Percentiles rank a stretch among this genome's conserved stretches.
These are phyloP conservation scores for Meleagris gallopavo DNA, from an alignment of 2,113 vertebrate species.

Conservation along the genomic window DNA sequence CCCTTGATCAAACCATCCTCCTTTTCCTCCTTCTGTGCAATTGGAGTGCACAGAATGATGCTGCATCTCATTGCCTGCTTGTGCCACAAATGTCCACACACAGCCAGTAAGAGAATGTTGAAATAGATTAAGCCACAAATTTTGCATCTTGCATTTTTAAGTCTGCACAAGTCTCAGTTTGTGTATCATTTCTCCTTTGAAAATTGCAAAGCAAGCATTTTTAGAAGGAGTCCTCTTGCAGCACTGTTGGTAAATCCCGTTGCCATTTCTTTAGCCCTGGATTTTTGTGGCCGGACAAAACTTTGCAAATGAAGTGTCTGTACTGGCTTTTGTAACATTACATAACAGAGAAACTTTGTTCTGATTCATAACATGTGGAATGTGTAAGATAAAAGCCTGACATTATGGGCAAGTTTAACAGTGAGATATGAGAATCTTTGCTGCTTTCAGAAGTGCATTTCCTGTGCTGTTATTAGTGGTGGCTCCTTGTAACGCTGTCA, in stretches of 20 bases:
- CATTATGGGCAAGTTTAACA: not conserved
- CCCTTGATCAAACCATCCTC: not conserved
- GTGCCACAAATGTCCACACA: not conserved
- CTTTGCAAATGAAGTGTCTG: not conserved
- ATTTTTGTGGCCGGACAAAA: not conserved
- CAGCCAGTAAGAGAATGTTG: not conserved
- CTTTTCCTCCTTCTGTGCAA: not conserved
- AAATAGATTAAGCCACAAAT: not conserved
- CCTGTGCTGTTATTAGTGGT: not conserved
- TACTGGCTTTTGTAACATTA: not conserved
- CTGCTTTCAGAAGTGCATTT: not conserved
- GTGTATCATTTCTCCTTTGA: constrained; percentile 7
- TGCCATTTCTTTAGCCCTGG: not conserved
- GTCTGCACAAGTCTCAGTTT: not conserved
- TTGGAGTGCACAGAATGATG: not conserved
- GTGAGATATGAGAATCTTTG: not conserved
- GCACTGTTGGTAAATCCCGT: not conserved
- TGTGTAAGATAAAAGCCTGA: not conserved
- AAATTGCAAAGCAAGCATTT: not conserved
- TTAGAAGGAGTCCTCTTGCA: not conserved
- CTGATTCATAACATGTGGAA: not conserved
- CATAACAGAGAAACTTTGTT: not conserved
- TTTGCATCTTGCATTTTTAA: not conserved
- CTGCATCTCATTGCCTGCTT: not conserved
- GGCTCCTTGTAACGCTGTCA: not conserved